These are phyloP conservation scores for Myopa testacea DNA, from an alignment of 2,888 invertebrate species.

Conservation along the genomic window DNA sequence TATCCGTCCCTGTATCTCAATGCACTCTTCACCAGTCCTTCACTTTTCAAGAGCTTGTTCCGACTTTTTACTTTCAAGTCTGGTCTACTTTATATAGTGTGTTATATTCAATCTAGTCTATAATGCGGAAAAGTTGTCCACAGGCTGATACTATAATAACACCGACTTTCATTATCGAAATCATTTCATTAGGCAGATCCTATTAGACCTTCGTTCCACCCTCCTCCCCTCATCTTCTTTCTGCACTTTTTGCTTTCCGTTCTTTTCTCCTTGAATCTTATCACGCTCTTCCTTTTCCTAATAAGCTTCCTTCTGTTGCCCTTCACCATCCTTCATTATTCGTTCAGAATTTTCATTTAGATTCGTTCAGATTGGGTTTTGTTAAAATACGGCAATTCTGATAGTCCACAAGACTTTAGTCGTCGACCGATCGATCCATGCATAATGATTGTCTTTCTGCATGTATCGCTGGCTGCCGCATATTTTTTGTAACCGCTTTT, in stretches of 20 bases:
- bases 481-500: slow-evolving; percentile 53
- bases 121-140: too few species aligned
- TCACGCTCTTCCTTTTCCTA: neutral
- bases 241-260: neutral
- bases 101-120: too few species aligned
- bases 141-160: too few species aligned
- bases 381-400: neutral
- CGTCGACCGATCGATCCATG: neutral
- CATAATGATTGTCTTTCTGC: slow-evolving; percentile 52
- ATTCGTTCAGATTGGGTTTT: neutral
- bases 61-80: neutral
- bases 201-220: too few species aligned
- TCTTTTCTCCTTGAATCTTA: neutral
- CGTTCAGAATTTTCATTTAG: neutral
- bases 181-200: too few species aligned
- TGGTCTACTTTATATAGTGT: too few species aligned
- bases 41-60: too few species aligned
- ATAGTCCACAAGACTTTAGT: neutral
- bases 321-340: neutral
- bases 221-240: neutral
- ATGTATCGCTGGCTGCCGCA: slow-evolving; percentile 67
- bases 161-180: too few species aligned
- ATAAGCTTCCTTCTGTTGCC: neutral
- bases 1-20: too few species aligned
- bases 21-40: too few species aligned